A percentile compares a stretch with the other conserved stretches of the same genome.
phyloP scores from a whole-genome alignment of 2,888 invertebrate genomes.

The Synergus umbraculus region DNA sequence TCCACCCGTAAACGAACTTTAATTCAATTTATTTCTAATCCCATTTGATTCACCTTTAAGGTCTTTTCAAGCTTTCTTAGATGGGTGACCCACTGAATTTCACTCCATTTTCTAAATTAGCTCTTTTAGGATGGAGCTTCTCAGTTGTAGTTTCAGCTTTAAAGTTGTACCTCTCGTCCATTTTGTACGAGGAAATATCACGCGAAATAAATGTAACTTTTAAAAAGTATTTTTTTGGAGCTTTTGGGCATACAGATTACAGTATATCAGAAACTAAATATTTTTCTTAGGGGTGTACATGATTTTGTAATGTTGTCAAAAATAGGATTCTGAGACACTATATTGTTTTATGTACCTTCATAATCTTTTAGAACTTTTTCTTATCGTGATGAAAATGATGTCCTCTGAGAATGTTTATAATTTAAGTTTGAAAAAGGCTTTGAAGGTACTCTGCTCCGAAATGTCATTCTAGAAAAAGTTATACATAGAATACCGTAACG shows the following conservation, averaged over 20 bases:
- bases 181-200: not conserved
- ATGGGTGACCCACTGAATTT: not conserved
- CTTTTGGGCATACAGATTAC: too few relatives aligned
- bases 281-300: conserved; percentile 12
- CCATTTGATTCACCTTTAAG: not conserved
- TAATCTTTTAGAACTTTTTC: too few relatives aligned
- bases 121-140: not conserved
- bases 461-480: too few relatives aligned
- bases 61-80: not conserved
- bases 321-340: not conserved
- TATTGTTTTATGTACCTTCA: not conserved
- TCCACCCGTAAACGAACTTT: conserved; percentile 43
- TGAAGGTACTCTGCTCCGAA: too few relatives aligned
- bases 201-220: not conserved
- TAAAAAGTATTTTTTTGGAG: not conserved
- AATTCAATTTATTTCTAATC: conserved; percentile 24
- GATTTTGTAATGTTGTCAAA: conserved; percentile 14
- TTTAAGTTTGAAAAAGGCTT: too few relatives aligned
- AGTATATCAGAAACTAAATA: too few relatives aligned
- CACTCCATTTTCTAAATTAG: not conserved
- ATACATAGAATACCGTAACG: too few relatives aligned
- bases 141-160: not conserved
- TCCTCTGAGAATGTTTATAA: too few relatives aligned
- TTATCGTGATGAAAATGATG: too few relatives aligned
- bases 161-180: not conserved